These are phyloP conservation scores for Drosophila tripunctata DNA, from an alignment of 2,888 invertebrate genomes.

Conservation along the genomic window DNA sequence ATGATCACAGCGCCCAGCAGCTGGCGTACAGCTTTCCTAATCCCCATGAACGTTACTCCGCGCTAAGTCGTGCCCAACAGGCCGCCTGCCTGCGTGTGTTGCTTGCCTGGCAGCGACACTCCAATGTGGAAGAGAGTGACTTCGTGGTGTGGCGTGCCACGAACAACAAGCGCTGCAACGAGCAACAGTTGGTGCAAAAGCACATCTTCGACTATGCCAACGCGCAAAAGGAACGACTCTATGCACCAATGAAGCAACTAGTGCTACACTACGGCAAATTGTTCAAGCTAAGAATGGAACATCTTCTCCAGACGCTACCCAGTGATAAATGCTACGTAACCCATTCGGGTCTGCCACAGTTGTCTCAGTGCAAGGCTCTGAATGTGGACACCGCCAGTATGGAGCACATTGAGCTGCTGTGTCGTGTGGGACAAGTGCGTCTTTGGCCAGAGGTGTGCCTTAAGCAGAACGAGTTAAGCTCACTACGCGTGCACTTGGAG, in stretches of 20 bases:
- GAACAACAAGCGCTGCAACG: constrained; percentile 45
- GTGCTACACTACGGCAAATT: constrained; percentile 63
- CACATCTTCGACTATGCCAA: constrained; percentile 58
- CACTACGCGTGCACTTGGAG: constrained; percentile 53
- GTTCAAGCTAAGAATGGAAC: constrained; percentile 43
- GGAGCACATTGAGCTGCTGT: constrained; percentile 50
- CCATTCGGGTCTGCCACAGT: constrained; percentile 74
- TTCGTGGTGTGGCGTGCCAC: constrained; percentile 53
- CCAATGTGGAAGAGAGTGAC: constrained; percentile 50
- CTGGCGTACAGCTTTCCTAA: constrained; percentile 55
- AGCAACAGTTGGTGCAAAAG: constrained; percentile 62
- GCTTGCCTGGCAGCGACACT: constrained; percentile 45
- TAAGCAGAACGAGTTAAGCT: constrained; percentile 29
- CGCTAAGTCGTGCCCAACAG: constrained; percentile 62
- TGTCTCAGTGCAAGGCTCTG: constrained; percentile 52
- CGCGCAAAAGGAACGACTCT: constrained; percentile 58
- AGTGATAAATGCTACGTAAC: constrained; percentile 64
- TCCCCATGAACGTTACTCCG: constrained; percentile 41
- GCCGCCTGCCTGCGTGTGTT: constrained; percentile 66
- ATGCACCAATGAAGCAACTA: constrained; percentile 56
- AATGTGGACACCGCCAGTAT: constrained; percentile 49
- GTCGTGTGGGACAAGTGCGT: constrained; percentile 31
- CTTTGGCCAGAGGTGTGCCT: constrained; percentile 32
- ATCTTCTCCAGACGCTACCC: constrained; percentile 32
- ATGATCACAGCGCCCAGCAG: constrained; percentile 52